Evolutionary conservation across 2,113 vertebrate genomes (phyloP), one percentile per base, ranked within the genome.

Genomic region (Hassar affinis): DNA sequence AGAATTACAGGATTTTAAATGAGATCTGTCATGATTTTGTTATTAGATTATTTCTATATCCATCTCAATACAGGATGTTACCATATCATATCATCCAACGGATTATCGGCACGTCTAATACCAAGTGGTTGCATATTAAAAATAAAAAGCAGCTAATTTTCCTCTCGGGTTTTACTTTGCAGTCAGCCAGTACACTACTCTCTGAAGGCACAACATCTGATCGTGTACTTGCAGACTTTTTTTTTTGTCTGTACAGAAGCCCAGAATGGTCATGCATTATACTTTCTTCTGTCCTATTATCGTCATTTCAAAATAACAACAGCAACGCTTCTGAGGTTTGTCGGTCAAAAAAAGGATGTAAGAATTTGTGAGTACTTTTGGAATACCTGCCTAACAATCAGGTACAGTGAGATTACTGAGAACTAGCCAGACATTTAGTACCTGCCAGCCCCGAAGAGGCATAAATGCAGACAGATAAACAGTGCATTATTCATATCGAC

Each of bases 101-200:
- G 25, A 33, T 33, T 17, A 66, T 51, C 57, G 18, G 62, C 79
- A 80, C 79, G 62, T 38, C 79, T 66, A 22, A 62, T 9, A 66
- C 17, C 3, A 97, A 98, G 96, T 98, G 97, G 97, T 99, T 99
- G 97, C 98, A 98, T 99, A 98, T 97, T 97, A 96, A 97, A 98
- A 98, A 95, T 14, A 97, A 96, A 95, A 99, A 98, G 97, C 98
- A 97, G 96, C 97, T 97, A 98, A 97, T 93, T 94, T 94, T 96
- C 96, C 82, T 77, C 27, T 47, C 61, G 2, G 47, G 49, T 42
- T 61, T 51, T 68, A 69, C 33, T 61, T 69, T 35, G 93, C 96
- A 96, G 27, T 96, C 95, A 96, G 27, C 96, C 95, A 95, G 97
- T 96, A 96, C 96, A 96, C 96, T 97, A 97, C 96, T 97, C 96